Base-by-base conservation (phyloP, 30 jellyfish, hydroid and myxozoan genomes). In the Aurelia coerulea region DNA sequence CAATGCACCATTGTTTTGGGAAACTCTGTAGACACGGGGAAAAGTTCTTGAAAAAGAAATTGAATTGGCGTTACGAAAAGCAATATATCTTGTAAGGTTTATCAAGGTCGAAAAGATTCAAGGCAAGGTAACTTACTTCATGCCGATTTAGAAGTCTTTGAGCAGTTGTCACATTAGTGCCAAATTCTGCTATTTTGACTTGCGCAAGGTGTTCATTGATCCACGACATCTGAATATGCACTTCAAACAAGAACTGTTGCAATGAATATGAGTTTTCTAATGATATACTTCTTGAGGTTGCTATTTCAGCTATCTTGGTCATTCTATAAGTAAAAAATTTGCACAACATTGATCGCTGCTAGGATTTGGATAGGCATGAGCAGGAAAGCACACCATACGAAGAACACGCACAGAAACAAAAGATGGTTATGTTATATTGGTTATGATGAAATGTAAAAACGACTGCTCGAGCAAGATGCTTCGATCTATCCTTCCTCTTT, bases 181-280 rank as follows among this genome's bases (percentile, higher is more conserved):
- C 93, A 33, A 17, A 59, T 42, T 84, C 93, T 0, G 93, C 87
- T 23, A 73, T 84, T 5, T 34, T n/a, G 60, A 84, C 62, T 53
- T 84, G 93, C 15, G 87, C 76, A 29, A 33, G 29, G 53, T 77
- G 93, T 29, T 84, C 93, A 23, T 73, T 56, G n/a, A 73, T 68
- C 93, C 93, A 84, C 10, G 87, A 73, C 64, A 74, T 51, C 11
- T 84, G 87, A 16, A 84, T 51, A 41, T 74, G 31, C 10, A 74
- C 88, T 46, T 84, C 93, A 63, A 84, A 84, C 31, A 84, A 77
- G 52, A 84, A 84, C 74, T 84, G 84, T 53, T 84, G 93, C 83
- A 84, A 65, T 64, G 34, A n/a, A 54, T 60, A 77, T 3, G 88
- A 65, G 41, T 74, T 73, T 1, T 84, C 88, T 32, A 84, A 66